Evolutionary conservation across 2,797 vertebrate genomes (phyloP).

Genomic region (Diplodus puntazzo): DNA sequence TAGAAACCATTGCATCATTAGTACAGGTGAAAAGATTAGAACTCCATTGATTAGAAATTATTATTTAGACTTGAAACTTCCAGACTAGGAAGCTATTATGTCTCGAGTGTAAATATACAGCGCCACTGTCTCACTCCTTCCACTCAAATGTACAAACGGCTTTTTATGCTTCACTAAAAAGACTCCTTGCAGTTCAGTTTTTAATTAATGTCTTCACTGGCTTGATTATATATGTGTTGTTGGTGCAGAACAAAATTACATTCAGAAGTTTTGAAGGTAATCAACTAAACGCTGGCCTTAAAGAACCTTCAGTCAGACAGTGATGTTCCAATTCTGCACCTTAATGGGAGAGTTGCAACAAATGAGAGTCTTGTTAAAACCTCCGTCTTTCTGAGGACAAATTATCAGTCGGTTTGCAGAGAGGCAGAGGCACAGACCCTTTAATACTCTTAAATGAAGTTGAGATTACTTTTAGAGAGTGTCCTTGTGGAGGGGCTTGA

Average conservation of each 20-base stretch:
- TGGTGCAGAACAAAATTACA: background rate
- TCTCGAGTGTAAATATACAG: too few relatives aligned
- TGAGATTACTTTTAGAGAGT: slow-evolving; percentile 9
- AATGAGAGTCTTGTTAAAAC: background rate
- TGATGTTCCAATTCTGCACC: background rate
- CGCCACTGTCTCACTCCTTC: background rate
- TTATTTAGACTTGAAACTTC: background rate
- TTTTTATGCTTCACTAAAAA: background rate
- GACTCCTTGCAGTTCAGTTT: background rate
- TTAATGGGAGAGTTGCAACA: background rate
- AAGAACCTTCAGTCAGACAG: background rate
- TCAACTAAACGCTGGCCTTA: background rate
- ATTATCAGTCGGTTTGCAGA: slow-evolving; percentile 10
- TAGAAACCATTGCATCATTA: background rate
- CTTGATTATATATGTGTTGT: background rate
- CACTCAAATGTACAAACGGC: background rate
- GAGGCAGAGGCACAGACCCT: background rate
- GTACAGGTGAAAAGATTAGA: background rate
- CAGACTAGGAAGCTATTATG: background rate
- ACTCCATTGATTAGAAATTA: background rate
- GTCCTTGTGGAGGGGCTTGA: background rate
- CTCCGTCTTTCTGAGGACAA: background rate
- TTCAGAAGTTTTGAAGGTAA: background rate
- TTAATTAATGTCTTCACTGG: slow-evolving; percentile 1
- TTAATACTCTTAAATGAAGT: slow-evolving; percentile 3